Evolutionary conservation across 2,888 invertebrate genomes (phyloP).

Genomic region (Eumerus sabulonum): DNA sequence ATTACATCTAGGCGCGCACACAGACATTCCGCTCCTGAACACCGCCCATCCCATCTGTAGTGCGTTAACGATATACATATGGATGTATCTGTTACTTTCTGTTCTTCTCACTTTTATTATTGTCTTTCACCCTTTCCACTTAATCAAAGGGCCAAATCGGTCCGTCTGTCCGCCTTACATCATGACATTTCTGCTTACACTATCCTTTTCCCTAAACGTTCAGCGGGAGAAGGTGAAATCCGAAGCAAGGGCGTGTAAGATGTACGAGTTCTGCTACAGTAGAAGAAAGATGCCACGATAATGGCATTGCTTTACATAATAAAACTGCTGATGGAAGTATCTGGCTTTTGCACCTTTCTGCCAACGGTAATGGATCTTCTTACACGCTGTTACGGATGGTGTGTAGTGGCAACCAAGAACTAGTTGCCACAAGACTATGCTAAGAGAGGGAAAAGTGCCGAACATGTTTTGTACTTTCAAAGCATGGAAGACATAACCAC

Average conservation of each 20-base stretch:
- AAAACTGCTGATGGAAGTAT: constrained; percentile 61
- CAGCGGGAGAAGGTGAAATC: too few species aligned
- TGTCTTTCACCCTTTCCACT: constrained; percentile 19
- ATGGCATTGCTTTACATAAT: constrained; percentile 57
- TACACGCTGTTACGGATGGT: constrained; percentile 7
- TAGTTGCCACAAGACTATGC: too few species aligned
- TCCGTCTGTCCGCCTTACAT: constrained; percentile 8
- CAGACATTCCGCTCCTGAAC: constrained; percentile 8
- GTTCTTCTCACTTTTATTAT: constrained; percentile 28
- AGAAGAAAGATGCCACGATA: constrained; percentile 44
- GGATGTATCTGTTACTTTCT: constrained; percentile 24
- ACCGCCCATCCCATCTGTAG: constrained; percentile 16
- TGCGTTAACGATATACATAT: constrained; percentile 44
- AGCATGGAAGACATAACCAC: not conserved
- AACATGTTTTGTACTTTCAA: not conserved
- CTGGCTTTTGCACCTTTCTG: constrained; percentile 61
- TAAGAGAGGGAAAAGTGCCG: too few species aligned
- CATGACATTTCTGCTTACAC: constrained; percentile 7
- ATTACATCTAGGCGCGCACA: not conserved
- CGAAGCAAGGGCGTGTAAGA: not conserved
- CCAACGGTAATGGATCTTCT: constrained; percentile 42
- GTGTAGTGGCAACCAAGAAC: too few species aligned
- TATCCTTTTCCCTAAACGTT: constrained; percentile 3
- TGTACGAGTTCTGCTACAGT: not conserved
- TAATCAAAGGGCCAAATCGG: constrained; percentile 9